Evolutionary conservation across 1,140 invertebrate species (phyloP).

Genomic region (Acromyrmex charruanus): DNA sequence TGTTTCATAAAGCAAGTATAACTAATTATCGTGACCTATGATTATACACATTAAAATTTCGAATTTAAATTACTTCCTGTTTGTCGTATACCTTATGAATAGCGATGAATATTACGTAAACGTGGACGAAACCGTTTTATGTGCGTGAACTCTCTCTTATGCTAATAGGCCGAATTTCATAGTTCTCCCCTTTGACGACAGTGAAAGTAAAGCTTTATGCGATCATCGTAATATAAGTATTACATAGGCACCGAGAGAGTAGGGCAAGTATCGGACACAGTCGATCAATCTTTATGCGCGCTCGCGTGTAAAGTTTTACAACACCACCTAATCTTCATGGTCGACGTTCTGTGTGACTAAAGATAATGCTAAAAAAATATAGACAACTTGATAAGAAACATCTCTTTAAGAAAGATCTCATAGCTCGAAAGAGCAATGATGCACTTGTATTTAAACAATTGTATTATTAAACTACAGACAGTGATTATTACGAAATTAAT

Average conservation of each 20-base stretch:
- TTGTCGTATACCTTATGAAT: conserved; percentile 9
- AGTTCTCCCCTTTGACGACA: conserved; percentile 34
- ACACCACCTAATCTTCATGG: conserved; percentile 34
- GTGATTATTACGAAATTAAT: neutral
- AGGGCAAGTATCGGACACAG: conserved; percentile 44
- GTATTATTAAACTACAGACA: conserved; percentile 4
- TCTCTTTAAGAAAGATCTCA: neutral
- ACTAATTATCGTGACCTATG: neutral
- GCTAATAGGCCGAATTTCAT: conserved; percentile 66
- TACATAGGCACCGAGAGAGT: conserved; percentile 52
- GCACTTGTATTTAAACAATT: neutral
- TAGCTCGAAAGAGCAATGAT: neutral
- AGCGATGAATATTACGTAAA: conserved; percentile 34
- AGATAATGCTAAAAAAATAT: conserved; percentile 36
- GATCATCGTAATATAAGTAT: conserved; percentile 41
- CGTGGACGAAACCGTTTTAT: conserved; percentile 2
- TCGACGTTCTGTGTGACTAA: conserved; percentile 2
- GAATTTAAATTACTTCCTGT: conserved; percentile 2
- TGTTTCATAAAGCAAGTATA: neutral
- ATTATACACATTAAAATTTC: conserved; percentile 4
- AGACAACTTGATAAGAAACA: conserved; percentile 41
- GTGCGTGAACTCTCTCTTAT: conserved; percentile 68
- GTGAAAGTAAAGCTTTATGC: conserved; percentile 68
- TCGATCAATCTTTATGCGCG: conserved; percentile 44
- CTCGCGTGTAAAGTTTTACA: conserved; percentile 56